Percentiles rank a stretch among this genome's conserved stretches.
Conservation (phyloP, 2,113 vertebrate species). For the Neofelis nebulosa region DNA sequence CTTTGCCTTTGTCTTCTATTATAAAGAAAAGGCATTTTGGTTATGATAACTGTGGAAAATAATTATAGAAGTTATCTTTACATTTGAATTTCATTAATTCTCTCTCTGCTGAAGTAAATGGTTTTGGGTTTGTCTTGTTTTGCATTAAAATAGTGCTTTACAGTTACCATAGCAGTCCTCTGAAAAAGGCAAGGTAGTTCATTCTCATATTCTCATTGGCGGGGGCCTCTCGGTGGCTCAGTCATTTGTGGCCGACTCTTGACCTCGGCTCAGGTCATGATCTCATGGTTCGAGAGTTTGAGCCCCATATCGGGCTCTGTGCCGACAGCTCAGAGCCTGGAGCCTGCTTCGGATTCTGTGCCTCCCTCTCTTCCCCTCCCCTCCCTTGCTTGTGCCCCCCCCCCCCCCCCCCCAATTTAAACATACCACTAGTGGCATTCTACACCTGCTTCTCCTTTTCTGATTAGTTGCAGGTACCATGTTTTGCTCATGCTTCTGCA, state of each 20-base stretch:
- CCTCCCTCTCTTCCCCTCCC: no score
- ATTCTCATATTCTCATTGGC: neutral
- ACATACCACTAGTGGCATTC: neutral
- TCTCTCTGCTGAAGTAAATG: neutral
- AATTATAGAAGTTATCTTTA: neutral
- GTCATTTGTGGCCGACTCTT: no score
- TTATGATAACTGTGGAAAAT: neutral
- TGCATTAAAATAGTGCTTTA: neutral
- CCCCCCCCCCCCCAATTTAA: no score
- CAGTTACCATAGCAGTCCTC: neutral
- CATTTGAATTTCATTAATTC: neutral
- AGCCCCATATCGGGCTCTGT: no score
- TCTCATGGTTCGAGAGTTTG: no score
- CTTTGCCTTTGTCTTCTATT: constrained; percentile 1
- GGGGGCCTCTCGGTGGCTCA: no score
- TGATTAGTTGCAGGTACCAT: neutral
- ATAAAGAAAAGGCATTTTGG: constrained; percentile 9
- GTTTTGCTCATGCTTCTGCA: neutral
- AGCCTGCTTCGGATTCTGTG: no score
- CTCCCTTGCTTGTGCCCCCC: accelerated
- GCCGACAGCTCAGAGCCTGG: no score
- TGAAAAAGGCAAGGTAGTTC: neutral
- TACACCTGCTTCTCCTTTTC: neutral
- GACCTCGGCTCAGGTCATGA: no score
- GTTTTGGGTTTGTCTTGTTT: constrained; percentile 34